A percentile compares a stretch with the other conserved stretches of the same genome.
Conservation (phyloP, 2,888 invertebrate species). For the Lasioglossum oenotherae region DNA sequence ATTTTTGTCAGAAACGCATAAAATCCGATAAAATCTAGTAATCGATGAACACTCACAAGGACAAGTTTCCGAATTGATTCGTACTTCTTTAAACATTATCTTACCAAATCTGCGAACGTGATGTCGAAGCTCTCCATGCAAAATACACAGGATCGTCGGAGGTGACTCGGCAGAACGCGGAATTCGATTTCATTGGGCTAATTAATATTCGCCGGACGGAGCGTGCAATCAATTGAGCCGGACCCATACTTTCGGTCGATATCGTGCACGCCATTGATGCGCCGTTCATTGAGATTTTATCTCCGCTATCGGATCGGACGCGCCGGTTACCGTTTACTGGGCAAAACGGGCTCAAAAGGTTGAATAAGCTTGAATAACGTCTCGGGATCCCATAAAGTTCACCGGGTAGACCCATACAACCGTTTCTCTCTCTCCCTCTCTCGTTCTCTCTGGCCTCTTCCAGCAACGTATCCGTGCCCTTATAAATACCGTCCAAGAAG, state of each 20-base stretch:
- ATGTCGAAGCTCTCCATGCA: neutral
- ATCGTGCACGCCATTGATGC: slow-evolving; percentile 3
- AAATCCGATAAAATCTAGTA: neutral
- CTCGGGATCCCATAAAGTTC: neutral
- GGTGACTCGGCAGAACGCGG: neutral
- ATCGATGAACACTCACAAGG: neutral
- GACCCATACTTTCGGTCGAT: neutral
- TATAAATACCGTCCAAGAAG: slow-evolving; percentile 55
- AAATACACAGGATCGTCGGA: neutral
- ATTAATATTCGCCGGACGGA: slow-evolving; percentile 1
- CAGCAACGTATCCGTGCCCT: slow-evolving; percentile 15
- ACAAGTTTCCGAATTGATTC: neutral
- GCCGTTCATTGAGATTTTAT: slow-evolving; percentile 5
- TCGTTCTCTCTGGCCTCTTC: neutral
- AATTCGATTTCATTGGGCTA: slow-evolving; percentile 1
- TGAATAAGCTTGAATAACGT: slow-evolving; percentile 22
- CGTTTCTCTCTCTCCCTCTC: neutral
- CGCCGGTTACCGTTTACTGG: neutral
- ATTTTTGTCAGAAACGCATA: too few species aligned
- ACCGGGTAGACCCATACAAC: neutral
- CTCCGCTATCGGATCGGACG: neutral
- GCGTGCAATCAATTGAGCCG: neutral
- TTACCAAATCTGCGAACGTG: neutral
- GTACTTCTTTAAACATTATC: neutral
- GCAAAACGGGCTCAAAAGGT: neutral